These are phyloP conservation scores for Dendronephthya gigantea DNA, from an alignment of 64 coral and sea anemone genomes.

Conservation along the genomic window DNA sequence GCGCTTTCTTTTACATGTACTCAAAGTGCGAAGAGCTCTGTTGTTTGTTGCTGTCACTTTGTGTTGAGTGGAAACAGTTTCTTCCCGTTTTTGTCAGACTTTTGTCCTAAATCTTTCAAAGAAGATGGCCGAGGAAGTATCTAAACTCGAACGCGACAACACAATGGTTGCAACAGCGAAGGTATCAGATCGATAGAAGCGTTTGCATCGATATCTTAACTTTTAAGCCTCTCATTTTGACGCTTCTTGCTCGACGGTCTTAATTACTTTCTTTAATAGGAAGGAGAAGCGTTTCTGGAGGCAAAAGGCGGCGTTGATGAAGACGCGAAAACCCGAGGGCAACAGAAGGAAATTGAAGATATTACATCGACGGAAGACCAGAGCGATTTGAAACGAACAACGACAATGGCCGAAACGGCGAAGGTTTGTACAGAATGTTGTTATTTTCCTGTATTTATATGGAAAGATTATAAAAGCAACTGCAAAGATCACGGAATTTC, in stretches of 20 bases:
- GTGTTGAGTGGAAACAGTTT: not conserved
- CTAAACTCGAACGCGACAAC: constrained; percentile 2
- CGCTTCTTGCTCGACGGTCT: not conserved
- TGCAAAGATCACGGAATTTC: no score
- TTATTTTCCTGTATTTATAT: not conserved
- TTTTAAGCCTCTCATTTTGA: not conserved
- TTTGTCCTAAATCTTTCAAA: not conserved
- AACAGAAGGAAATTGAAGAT: constrained; percentile 16
- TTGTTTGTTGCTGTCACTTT: not conserved
- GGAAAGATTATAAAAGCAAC: not conserved
- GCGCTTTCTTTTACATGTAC: not conserved
- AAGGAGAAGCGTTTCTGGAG: constrained; percentile 13
- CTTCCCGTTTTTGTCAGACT: not conserved
- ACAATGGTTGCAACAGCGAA: constrained; percentile 15
- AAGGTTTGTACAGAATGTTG: not conserved
- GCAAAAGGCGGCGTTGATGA: not conserved
- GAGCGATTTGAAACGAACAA: constrained; percentile 1
- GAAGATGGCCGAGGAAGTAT: not conserved
- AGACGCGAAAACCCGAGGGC: not conserved
- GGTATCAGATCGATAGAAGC: not conserved
- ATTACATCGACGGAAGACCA: not conserved
- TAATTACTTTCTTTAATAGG: not conserved
- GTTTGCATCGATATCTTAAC: not conserved
- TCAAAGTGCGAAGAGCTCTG: not conserved
- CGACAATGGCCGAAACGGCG: not conserved